A percentile compares a stretch with the other conserved stretches of the same genome.
Evolutionary conservation across 2,888 invertebrate genomes (phyloP).

Genomic region (Idaea straminata): DNA sequence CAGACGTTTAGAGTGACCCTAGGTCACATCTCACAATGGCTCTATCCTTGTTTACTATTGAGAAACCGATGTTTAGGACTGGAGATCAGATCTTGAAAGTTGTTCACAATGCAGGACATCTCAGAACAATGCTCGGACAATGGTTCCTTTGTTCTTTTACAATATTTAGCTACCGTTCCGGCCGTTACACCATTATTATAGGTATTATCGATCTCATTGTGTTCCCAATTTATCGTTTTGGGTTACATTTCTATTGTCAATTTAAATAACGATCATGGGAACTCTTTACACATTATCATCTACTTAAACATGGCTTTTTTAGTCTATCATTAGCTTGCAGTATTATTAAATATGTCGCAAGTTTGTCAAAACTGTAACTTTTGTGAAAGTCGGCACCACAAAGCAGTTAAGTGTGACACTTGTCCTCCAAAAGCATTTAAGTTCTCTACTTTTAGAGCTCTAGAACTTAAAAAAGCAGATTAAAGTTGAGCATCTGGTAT

Average conservation of each 20-base stretch:
- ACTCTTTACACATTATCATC: conserved; percentile 26
- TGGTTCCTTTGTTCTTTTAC: conserved; percentile 62
- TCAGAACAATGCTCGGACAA: conserved; percentile 60
- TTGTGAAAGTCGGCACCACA: background rate
- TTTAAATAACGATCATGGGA: conserved; percentile 73
- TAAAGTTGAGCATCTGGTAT: background rate
- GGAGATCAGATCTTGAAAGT: conserved; percentile 35
- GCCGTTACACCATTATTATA: conserved; percentile 66
- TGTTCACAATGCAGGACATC: conserved; percentile 52
- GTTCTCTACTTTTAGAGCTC: background rate
- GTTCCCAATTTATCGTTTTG: conserved; percentile 66
- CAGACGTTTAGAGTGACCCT: conserved; percentile 59
- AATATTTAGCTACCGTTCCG: conserved; percentile 72
- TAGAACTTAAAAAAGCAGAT: background rate
- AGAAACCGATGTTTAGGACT: conserved; percentile 57
- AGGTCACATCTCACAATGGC: conserved; percentile 66
- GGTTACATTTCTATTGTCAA: conserved; percentile 45
- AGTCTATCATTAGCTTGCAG: background rate
- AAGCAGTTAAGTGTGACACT: background rate
- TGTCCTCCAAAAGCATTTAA: background rate
- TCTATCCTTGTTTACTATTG: conserved; percentile 64
- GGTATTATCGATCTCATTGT: conserved; percentile 75
- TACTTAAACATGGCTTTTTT: background rate
- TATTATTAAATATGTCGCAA: too few species aligned
- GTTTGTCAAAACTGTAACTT: background rate